Evolutionary conservation across 2,888 invertebrate species (phyloP), one percentile per base, ranked within the genome.

Genomic region (Caenorhabditis drosophilae): DNA sequence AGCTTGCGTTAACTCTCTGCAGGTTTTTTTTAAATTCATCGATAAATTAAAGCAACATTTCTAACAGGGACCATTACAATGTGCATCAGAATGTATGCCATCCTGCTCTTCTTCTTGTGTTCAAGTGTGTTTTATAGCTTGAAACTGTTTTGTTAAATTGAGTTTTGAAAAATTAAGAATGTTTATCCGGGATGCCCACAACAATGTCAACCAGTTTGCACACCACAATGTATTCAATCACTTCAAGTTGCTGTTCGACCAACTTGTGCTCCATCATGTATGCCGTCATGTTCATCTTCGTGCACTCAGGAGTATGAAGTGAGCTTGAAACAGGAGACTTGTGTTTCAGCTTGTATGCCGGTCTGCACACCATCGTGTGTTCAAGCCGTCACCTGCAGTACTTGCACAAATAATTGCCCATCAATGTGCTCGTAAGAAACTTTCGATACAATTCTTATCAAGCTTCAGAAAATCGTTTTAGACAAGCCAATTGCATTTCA

Each of bases 331-430:
- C 51, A 56, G 41, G 64, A 66, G 31, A 27, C 52, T 6, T 66
- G 64, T 25, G 55, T 59, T 12, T 35, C 47, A 0, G 70, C 73
- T 7, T 77, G 76, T 41, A 68, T 67, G 67, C 63, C 71, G 40
- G 41, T 55, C 2, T 66, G 66, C 22, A 44, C 48, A 0, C 44
- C 47, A 15, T 25, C 16, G 1, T 73, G 73, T 48, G 61, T 73
- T 26, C 68, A 73, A 60, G 73, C 73, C 0, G 70, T 73, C 3
- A 73, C 73, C 0, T 73, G 73, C 47, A 73, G 73, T 58, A 68
- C 68, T 12, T 73, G 73, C 50, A 73, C 70, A 9, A 66, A 66
- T 35, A 73, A 70, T 44, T 73, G 73, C 34, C 73, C 73, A 26
- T 55, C 68, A 0, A 56, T 50, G 15, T 73, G 73, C 70, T 47